Conservation (phyloP, 2,888 invertebrate genomes). For the Drosophila anomelani region DNA sequence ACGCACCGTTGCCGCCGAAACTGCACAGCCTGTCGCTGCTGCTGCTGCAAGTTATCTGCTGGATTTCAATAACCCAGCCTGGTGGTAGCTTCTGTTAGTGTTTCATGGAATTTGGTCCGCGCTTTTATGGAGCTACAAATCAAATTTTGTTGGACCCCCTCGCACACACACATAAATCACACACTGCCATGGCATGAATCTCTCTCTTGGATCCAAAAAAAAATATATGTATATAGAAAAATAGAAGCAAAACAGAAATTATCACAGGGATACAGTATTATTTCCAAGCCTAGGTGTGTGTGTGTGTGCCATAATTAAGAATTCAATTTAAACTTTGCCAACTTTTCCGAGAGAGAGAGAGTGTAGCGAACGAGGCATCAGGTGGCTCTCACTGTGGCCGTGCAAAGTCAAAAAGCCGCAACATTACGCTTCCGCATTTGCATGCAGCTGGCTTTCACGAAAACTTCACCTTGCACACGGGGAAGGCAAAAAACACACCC, state of each 20-base stretch:
- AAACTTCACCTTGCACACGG: slow-evolving; percentile 32
- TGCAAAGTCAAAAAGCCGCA: slow-evolving; percentile 55
- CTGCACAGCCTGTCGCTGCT: slow-evolving; percentile 7
- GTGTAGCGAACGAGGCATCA: slow-evolving; percentile 23
- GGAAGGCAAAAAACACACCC: slow-evolving; percentile 16
- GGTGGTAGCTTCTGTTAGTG: slow-evolving; percentile 15
- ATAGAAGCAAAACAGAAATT: slow-evolving; percentile 16
- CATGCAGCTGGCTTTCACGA: slow-evolving; percentile 40
- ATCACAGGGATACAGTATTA: slow-evolving; percentile 30
- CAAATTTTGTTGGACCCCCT: slow-evolving; percentile 49
- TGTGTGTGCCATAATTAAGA: slow-evolving; percentile 47
- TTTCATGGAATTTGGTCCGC: slow-evolving; percentile 18
- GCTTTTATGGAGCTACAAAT: slow-evolving; percentile 60
- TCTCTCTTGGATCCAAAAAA: slow-evolving; percentile 25
- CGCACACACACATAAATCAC: slow-evolving; percentile 58
- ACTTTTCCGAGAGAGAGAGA: slow-evolving; percentile 21
- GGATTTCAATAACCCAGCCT: slow-evolving; percentile 59
- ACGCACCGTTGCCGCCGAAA: slow-evolving; percentile 62
- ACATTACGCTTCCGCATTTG: slow-evolving; percentile 50
- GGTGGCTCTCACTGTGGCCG: slow-evolving; percentile 48
- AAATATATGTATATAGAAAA: slow-evolving; percentile 9
- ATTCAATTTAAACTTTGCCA: slow-evolving; percentile 49
- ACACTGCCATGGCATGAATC: slow-evolving; percentile 46
- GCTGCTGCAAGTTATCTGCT: slow-evolving; percentile 41
- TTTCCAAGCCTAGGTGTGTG: slow-evolving; percentile 20